Percentiles rank a stretch among this genome's conserved stretches.
Evolutionary conservation across 2,113 vertebrate genomes (phyloP).

Genomic region (Silurus glanis): DNA sequence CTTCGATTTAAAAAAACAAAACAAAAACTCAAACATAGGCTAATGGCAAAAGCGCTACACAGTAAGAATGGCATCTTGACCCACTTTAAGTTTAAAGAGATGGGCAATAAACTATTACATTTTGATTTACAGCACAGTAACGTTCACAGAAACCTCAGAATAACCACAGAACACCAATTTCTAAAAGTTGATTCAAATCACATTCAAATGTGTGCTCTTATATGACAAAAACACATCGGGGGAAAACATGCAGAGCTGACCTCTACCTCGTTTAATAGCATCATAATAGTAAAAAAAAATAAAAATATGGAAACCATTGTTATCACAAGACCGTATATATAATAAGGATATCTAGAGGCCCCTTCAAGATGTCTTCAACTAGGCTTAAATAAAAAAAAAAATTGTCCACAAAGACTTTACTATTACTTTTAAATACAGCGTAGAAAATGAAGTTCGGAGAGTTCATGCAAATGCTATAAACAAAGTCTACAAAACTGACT

Average conservation of each 20-base stretch:
- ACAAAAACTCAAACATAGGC: conserved; percentile 24
- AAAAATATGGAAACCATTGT: background rate
- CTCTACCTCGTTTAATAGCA: background rate
- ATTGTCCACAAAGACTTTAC: background rate
- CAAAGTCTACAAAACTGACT: background rate
- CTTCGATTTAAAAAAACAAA: background rate
- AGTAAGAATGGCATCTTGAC: conserved; percentile 20
- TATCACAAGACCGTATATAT: background rate
- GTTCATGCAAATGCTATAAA: background rate
- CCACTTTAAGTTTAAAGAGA: conserved; percentile 40
- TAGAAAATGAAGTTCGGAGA: background rate
- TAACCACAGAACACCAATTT: background rate
- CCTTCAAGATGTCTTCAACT: background rate
- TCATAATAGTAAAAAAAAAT: background rate
- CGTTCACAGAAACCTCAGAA: conserved; percentile 12
- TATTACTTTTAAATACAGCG: background rate
- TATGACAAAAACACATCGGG: background rate
- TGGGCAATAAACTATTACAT: conserved; percentile 32
- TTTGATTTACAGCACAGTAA: conserved; percentile 13
- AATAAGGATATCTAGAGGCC: background rate
- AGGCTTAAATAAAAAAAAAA: background rate
- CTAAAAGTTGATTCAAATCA: conserved; percentile 1
- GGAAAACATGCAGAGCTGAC: background rate
- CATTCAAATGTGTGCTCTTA: background rate
- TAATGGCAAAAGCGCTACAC: conserved; percentile 7